Evolutionary conservation across 2,797 vertebrate species (phyloP), one percentile per base, ranked within the genome.

Genomic region (Pyrrhura leucotis): DNA sequence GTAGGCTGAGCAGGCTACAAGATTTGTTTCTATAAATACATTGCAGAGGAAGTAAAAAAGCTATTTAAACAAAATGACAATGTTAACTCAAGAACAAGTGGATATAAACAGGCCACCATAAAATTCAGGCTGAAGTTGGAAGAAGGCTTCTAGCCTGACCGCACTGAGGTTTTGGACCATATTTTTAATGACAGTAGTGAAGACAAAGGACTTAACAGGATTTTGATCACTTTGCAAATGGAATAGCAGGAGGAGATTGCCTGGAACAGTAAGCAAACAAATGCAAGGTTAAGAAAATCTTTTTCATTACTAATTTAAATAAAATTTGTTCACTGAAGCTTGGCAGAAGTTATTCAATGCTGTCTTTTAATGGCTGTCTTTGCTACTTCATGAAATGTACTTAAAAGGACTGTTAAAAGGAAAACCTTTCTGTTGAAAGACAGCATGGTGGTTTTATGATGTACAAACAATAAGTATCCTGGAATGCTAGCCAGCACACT

Each of bases 351-450:
- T 81, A 50, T 44, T 88, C 31, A 71, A 48, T 29, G 20, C 73
- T 86, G 62, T 81, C 71, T 92, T 92, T 84, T 91, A 94, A 93
- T 86, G 74, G 77, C 42, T 87, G 85, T 69, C 33, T 96, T 95
- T 85, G 48, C 89, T 91, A 74, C 77, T 93, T 89, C 80, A 87
- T 91, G 65, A 86, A 94, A 89, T 67, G 39, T 61, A 89, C 68
- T 95, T 96, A 53, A 94, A 87, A 90, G 26, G 51, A 92, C 14
- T 84, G 76, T 79, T 91, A 93, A 94, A 94, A 94, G 76, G 63
- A 93, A 97, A 95, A 94, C 87, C 88, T 94, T 92, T 85, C 88
- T 96, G 95, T 67, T 97, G 95, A 96, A 96, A 95, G 95, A 95
- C 51, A 92, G 83, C 89, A 71, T 95, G 72, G 89, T 87, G 92